Base-by-base conservation (phyloP, 2,113 vertebrate species). In the Syngnathus floridae region DNA sequence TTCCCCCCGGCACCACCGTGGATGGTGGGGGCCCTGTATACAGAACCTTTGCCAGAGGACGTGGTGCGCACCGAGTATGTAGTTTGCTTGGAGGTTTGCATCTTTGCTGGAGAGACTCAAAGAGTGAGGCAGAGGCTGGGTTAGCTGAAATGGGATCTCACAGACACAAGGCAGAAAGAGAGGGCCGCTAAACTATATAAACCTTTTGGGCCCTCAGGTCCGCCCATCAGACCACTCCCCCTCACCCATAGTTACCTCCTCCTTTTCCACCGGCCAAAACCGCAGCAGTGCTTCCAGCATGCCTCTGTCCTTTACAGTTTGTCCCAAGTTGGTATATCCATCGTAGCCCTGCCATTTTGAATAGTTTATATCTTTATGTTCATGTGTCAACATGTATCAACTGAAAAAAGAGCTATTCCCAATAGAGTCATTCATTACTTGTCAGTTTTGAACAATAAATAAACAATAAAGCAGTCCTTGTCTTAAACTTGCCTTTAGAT, bases 151-250 rank as follows among this genome's bases (percentile, higher is more conserved):
- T 70, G 62, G 67, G 66, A 88, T 78, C 81, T 76, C 84, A 87
- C 83, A 88, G 78, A 84, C 79, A 89, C 76, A 87, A 86, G 72
- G 79, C 86, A 88, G 84, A 57, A 82, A 75, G 59, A 85, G 73
- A 88, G 67, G 62, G 75, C 78, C 59, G 38, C 51, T 73, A 68
- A 70, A 84, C 73, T 90, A 87, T 91, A 86, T 91, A 91, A 82
- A 85, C 74, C 82, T 69, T 72, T 65, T 67, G 71, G 85, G 82
- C 73, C 78, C 71, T 62, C 56, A 56, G 82, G 76, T 75, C 84
- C 84, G 74, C 86, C 85, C 78, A 76, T 72, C 17, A 51, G 35
- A 58, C 80, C 87, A 76, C 77, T 64, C 75, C 86, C 70, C 72
- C 62, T 54, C 40, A 22, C 36, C 4, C 56, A 49, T 14, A 57